Evolutionary conservation across 2,797 vertebrate genomes (phyloP), one percentile per base, ranked within the genome.

Genomic region (Aselliscus stoliczkanus): DNA sequence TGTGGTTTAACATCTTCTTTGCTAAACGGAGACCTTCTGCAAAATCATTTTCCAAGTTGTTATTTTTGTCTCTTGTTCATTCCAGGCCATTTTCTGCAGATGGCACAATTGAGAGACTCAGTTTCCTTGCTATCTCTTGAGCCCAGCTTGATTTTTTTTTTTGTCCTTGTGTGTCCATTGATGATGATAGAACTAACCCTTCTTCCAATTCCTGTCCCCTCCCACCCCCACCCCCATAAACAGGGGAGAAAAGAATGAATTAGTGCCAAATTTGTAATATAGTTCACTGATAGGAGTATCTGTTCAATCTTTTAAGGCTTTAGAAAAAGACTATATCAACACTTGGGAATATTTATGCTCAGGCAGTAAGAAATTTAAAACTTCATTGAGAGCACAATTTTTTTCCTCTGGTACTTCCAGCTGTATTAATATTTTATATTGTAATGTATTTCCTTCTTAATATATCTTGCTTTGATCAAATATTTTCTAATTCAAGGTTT

Each of bases 391-490:
- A 93, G 31, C 50, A 89, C 72, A 50, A 85, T 77, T 75, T 93
- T 90, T 70, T 95, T 79, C 18, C 6, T 86, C 44, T 52, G 17
- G 34, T 87, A 73, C 60, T 85, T 94, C 12, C 64, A 92, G 17
- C 14, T 94, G 34, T 79, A 37, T 75, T 84, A 58, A 85, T 92
- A 88, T 92, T 94, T 96, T 90, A 79, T 77, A 54, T 88, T 72
- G 54, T 54, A 75, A 60, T 84, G 27, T 67, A 84, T 84, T 88
- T 91, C 47, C 72, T 90, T 84, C 52, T 72, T 73, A 34, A 62
- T 90, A 77, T 76, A 84, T 75, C 44, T 95, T 89, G 23, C 37
- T 95, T 93, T 93, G 47, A 92, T 83, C 34, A 86, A 90, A 21
- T 52, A 12, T 11, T 93, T 97, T 89, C 44, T 93, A 18, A 69